A percentile compares a stretch with the other conserved stretches of the same genome.
phyloP scores from a whole-genome alignment of 2,113 vertebrate species.

The Perca flavescens region DNA sequence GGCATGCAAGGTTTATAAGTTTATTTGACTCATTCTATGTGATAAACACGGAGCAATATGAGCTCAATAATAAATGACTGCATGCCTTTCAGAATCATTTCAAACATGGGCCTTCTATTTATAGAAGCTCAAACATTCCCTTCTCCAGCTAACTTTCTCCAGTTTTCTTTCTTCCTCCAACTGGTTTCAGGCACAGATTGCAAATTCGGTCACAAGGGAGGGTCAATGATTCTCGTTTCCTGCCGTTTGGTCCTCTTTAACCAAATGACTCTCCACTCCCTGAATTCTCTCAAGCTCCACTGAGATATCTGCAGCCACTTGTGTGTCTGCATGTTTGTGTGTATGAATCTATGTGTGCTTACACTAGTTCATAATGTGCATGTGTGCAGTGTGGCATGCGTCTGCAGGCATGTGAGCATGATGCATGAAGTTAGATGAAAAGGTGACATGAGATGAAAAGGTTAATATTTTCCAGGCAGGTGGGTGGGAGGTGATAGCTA shows the following conservation, averaged over 20 bases:
- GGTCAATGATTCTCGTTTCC: conserved; percentile 79
- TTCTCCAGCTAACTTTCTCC: conserved; percentile 71
- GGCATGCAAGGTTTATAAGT: conserved; percentile 11
- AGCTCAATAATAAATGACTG: conserved; percentile 76
- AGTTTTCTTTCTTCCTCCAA: conserved; percentile 69
- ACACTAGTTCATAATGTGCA: conserved; percentile 12
- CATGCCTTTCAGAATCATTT: conserved; percentile 69
- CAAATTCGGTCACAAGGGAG: conserved; percentile 73
- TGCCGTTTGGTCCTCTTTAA: conserved; percentile 74
- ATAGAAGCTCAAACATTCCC: conserved; percentile 71
- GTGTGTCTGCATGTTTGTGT: conserved; percentile 20
- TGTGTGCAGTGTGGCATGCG: conserved; percentile 35
- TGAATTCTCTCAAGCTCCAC: conserved; percentile 68
- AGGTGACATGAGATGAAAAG: conserved; percentile 77
- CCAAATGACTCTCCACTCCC: conserved; percentile 75
- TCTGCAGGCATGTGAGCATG: conserved; percentile 51
- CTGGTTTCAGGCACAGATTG: conserved; percentile 77
- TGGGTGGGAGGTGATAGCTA: conserved; percentile 72
- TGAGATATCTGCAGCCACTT: conserved; percentile 54
- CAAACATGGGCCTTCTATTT: conserved; percentile 69
- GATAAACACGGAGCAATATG: conserved; percentile 63
- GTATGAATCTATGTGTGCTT: conserved; percentile 20
- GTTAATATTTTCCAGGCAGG: conserved; percentile 77
- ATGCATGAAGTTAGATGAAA: conserved; percentile 60
- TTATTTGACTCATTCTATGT: conserved; percentile 45